These are phyloP conservation scores for Cydia pomonella DNA, from an alignment of 1,140 invertebrate species.

Conservation along the genomic window DNA sequence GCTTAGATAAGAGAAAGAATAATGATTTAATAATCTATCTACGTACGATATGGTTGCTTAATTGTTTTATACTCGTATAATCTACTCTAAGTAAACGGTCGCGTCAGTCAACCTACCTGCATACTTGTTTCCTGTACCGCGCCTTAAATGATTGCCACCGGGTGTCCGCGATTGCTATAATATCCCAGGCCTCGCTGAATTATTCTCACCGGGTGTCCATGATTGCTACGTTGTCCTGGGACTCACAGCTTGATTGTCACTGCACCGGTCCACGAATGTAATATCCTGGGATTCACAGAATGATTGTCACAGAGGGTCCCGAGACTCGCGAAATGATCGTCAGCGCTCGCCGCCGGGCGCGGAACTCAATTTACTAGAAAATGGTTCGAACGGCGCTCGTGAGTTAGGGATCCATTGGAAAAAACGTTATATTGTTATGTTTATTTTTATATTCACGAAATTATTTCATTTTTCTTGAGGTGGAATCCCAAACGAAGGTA, in stretches of 20 bases:
- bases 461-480: no score
- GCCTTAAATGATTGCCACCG: background rate
- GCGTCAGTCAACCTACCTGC: background rate
- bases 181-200: background rate
- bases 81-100: no score
- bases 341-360: background rate
- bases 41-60: no score
- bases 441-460: no score
- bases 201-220: background rate
- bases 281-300: background rate
- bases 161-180: background rate
- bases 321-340: background rate
- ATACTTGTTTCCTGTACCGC: background rate
- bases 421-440: no score
- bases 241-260: background rate
- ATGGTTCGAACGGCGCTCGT: background rate
- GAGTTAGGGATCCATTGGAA: background rate
- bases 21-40: no score
- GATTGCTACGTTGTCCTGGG: background rate
- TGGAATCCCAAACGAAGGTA: no score
- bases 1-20: no score
- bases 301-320: constrained; percentile 2
- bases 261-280: no score
- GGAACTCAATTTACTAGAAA: constrained; percentile 8
- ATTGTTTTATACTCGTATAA: no score